These are phyloP conservation scores for Limnodromus scolopaceus DNA, from an alignment of 2,797 vertebrate genomes.

Conservation along the genomic window DNA sequence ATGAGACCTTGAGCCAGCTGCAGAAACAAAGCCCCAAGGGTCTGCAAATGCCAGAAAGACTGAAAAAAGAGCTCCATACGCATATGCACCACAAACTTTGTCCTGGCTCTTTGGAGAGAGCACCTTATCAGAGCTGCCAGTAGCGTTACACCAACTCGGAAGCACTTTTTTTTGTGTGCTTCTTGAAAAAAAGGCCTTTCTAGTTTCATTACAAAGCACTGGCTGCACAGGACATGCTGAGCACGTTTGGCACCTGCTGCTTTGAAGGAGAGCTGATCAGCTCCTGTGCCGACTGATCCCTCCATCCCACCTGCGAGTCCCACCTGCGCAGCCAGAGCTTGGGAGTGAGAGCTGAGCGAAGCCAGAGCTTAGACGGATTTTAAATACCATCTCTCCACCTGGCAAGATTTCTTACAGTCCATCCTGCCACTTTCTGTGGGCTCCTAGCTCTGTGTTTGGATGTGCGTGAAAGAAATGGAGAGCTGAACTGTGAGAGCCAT, in stretches of 20 bases:
- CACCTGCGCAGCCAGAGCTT: not conserved
- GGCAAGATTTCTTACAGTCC: not conserved
- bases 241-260: not conserved
- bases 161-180: not conserved
- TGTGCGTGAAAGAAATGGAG: not conserved
- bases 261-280: not conserved
- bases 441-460: not conserved
- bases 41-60: not conserved
- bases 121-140: not conserved
- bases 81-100: not conserved
- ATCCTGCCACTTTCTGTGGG: not conserved
- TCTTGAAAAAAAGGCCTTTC: not conserved
- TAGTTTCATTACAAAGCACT: not conserved
- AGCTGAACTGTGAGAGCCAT: not conserved
- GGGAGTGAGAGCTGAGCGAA: not conserved
- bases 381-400: not conserved
- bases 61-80: not conserved
- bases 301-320: not conserved
- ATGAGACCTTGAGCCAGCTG: not conserved
- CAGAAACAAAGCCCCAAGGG: not conserved
- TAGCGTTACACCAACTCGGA: not conserved
- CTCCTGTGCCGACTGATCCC: not conserved
- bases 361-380: not conserved
- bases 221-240: not conserved
- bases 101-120: not conserved